Percentiles rank a stretch among this genome's conserved stretches.
These are phyloP conservation scores for Eulithis prunata DNA, from an alignment of 2,888 invertebrate species.

Conservation along the genomic window DNA sequence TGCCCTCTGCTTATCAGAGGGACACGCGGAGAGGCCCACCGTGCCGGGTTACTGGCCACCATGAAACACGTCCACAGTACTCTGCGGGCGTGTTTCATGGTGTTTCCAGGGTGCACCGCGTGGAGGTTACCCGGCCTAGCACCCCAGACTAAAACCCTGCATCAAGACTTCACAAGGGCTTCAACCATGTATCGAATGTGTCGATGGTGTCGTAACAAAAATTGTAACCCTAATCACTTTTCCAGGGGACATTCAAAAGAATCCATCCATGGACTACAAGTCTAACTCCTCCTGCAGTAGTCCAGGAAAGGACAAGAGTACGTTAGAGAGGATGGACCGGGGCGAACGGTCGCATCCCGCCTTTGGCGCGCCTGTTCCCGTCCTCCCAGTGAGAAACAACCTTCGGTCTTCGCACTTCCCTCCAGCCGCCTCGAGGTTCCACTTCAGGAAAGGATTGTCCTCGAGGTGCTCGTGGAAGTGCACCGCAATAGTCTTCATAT, in stretches of 20 bases:
- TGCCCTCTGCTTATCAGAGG: too few relatives aligned
- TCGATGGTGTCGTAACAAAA: not conserved
- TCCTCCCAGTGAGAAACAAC: slow-evolving; percentile 90
- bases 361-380: slow-evolving; percentile 88
- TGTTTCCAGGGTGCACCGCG: too few relatives aligned
- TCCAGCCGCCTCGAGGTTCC: slow-evolving; percentile 89
- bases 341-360: slow-evolving; percentile 87
- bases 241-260: slow-evolving; percentile 93
- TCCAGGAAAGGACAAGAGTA: slow-evolving; percentile 87
- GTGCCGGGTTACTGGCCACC: too few relatives aligned
- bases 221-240: slow-evolving; percentile 37
- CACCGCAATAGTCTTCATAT: slow-evolving; percentile 94
- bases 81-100: too few relatives aligned
- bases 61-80: too few relatives aligned
- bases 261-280: slow-evolving; percentile 94
- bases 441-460: slow-evolving; percentile 93
- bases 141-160: too few relatives aligned
- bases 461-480: slow-evolving; percentile 96
- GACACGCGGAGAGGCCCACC: too few relatives aligned
- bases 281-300: slow-evolving; percentile 94
- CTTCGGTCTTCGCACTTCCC: slow-evolving; percentile 90
- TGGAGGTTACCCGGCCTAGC: too few relatives aligned
- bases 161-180: not conserved
- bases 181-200: not conserved
- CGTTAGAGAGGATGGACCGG: slow-evolving; percentile 79